These are phyloP conservation scores for Micropoecilia bifurca DNA, from an alignment of 2,797 vertebrate genomes.

Conservation along the genomic window DNA sequence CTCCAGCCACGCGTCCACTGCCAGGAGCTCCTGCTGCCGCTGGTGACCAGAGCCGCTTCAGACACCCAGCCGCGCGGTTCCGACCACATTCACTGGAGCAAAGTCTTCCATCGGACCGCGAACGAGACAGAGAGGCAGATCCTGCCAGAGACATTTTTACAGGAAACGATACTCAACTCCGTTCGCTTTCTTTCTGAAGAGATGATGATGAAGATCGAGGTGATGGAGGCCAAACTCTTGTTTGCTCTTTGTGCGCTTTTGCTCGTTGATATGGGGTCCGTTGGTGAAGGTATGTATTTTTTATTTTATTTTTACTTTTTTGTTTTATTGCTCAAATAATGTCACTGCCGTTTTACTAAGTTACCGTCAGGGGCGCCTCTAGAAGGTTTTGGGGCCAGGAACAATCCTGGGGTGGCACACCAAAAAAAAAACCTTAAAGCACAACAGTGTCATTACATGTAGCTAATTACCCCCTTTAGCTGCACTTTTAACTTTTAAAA, in stretches of 20 bases:
- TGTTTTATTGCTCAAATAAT: not conserved
- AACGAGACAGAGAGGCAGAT: not conserved
- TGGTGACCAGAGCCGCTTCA: not conserved
- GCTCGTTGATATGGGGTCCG: slow-evolving; percentile 43
- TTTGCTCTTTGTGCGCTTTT: slow-evolving; percentile 63
- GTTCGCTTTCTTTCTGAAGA: slow-evolving; percentile 8
- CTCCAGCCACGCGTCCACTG: slow-evolving; percentile 59
- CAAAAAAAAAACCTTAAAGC: not conserved
- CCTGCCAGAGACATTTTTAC: not conserved
- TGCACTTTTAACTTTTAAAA: not conserved
- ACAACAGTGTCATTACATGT: not conserved
- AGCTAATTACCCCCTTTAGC: not conserved
- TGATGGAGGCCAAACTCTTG: slow-evolving; percentile 72
- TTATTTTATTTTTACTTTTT: not conserved
- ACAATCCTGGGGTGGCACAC: not conserved
- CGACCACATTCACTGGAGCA: not conserved
- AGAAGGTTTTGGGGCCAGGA: not conserved
- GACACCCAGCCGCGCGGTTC: not conserved
- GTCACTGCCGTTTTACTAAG: not conserved
- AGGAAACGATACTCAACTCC: slow-evolving; percentile 1
- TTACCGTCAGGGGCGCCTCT: not conserved
- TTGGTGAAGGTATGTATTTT: slow-evolving; percentile 46
- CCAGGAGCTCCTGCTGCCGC: slow-evolving; percentile 22
- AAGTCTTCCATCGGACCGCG: slow-evolving; percentile 11
- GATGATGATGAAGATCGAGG: slow-evolving; percentile 21